Evolutionary conservation across 2,113 vertebrate species (phyloP).

Genomic region (Dendropsophus ebraccatus): DNA sequence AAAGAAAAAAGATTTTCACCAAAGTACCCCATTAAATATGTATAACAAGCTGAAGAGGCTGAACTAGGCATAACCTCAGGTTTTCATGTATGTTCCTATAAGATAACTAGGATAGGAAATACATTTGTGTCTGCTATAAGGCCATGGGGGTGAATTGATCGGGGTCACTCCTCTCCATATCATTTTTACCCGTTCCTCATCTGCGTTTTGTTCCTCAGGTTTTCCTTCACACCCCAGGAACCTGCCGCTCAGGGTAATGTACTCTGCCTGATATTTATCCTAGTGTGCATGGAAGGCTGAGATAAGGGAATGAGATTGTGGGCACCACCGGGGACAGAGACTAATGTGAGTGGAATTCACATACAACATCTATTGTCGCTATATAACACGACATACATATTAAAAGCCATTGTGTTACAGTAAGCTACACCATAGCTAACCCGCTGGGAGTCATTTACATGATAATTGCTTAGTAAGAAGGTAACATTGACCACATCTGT

Average conservation of each 20-base stretch:
- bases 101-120: neutral
- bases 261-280: neutral
- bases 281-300: neutral
- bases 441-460: constrained; percentile 27
- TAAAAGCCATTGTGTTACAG: constrained; percentile 11
- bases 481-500: constrained; percentile 9
- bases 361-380: neutral
- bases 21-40: no score
- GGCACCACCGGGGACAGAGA: neutral
- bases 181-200: neutral
- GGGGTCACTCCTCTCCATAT: neutral
- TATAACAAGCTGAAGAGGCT: no score
- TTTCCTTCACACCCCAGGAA: neutral
- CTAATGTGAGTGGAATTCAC: neutral
- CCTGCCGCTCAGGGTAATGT: neutral
- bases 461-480: neutral
- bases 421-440: neutral
- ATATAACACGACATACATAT: constrained; percentile 6
- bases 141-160: neutral
- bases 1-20: no score
- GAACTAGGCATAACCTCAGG: no score
- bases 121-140: neutral
- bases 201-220: neutral
- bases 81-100: neutral
- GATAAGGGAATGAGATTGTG: neutral